Percentiles rank a stretch among this genome's conserved stretches.
phyloP scores from a whole-genome alignment of 2,797 vertebrate genomes.

The Alcedo atthis region DNA sequence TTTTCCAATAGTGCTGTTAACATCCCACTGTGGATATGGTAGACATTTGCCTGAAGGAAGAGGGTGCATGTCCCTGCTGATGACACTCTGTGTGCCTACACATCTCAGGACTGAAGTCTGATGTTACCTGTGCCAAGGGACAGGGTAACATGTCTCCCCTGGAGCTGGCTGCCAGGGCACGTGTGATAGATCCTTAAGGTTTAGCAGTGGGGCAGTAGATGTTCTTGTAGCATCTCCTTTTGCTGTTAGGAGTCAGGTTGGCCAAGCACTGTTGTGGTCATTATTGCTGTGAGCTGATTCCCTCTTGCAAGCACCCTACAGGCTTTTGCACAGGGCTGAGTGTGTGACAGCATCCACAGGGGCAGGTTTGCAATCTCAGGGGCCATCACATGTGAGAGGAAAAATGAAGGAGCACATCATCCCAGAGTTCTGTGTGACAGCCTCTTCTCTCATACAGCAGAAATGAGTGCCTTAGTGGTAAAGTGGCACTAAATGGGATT shows the following conservation, averaged over 20 bases:
- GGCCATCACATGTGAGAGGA: background rate
- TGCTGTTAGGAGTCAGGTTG: background rate
- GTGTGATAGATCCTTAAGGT: rapidly evolving
- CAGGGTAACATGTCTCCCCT: rapidly evolving
- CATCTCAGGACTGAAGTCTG: background rate
- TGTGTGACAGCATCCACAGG: background rate
- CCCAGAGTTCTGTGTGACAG: background rate
- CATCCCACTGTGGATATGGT: rapidly evolving
- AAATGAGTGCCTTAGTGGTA: background rate
- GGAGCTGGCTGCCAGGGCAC: background rate
- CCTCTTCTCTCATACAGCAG: background rate
- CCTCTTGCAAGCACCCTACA: background rate
- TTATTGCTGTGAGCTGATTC: background rate
- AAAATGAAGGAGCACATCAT: background rate
- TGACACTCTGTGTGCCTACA: rapidly evolving
- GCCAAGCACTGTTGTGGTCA: background rate
- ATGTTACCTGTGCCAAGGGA: background rate
- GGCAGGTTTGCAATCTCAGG: background rate
- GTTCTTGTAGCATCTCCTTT: background rate
- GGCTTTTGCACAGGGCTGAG: background rate
- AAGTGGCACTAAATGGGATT: conserved; percentile 43
- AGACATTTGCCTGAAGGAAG: background rate
- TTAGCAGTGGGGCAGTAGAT: background rate
- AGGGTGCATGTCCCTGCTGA: rapidly evolving
- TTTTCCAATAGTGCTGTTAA: background rate